Base-by-base conservation (phyloP, 1,140 invertebrate genomes). In the Apis mellifera region DNA sequence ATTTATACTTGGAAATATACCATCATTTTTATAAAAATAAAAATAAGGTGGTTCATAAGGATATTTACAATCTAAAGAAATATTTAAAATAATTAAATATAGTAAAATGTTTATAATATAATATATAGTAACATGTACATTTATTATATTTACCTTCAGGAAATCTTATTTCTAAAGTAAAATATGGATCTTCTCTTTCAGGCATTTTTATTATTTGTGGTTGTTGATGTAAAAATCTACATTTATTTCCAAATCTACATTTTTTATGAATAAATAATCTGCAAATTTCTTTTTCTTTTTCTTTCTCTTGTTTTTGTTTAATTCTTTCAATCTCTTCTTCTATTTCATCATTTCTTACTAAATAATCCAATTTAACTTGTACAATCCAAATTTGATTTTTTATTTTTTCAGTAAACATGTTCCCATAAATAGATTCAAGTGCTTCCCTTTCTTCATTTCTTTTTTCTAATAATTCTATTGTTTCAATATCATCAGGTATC, bases 131-230 rank as follows among this genome's bases (percentile, higher is more conserved):
- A 82, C 95, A 91, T 64, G 9, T 64, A 64, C 26, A 64, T 32
- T 32, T 42, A 17, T 32, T 64, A 19, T 32, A 64, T 32, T 42
- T 64, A 64, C 95, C 95, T 83, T 95, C 93, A 11, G 96, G 95
- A 94, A 97, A 97, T 88, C 96, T 94, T 89, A 97, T 95, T 95
- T 97, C 97, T 89, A 97, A 93, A 86, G 95, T 95, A 92, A 96
- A 96, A 70, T 92, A 87, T 70, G 90, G 85, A 84, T 93, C 89
- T 42, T 89, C 78, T 65, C 90, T 81, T 15, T 88, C 79, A 42
- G 73, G 52, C 81, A 90, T 85, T 82, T 93, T 92, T 89, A 93
- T 93, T 81, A 93, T 89, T 83, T 90, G 89, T 77, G 94, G 93
- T 69, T 92, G 90, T 90, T 96, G 94, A 93, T 97, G 97, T n/a